Evolutionary conservation across 2,888 invertebrate species (phyloP).

Genomic region (Drosophila monieri): DNA sequence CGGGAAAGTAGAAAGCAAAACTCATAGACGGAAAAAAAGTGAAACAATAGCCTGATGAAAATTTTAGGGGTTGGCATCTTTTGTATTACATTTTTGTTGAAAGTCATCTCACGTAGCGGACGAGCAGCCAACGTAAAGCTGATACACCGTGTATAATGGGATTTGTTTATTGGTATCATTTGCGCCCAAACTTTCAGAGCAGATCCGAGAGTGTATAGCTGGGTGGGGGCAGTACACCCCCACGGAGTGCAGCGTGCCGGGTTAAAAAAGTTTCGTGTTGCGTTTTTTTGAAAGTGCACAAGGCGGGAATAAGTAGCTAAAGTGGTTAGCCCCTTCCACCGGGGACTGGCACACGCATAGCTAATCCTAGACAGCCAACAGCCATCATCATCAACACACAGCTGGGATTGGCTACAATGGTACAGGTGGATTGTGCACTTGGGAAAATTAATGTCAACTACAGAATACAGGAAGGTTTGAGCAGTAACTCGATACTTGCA

Average conservation of each 20-base stretch:
- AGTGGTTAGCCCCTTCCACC: conserved; percentile 58
- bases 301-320: conserved; percentile 62
- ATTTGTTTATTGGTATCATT: conserved; percentile 83
- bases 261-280: conserved; percentile 71
- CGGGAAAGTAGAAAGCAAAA: not conserved
- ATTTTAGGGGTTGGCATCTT: conserved; percentile 24
- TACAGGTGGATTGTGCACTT: conserved; percentile 16
- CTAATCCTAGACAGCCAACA: conserved; percentile 68
- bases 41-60: conserved; percentile 25
- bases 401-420: conserved; percentile 40
- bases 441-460: not conserved
- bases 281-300: conserved; percentile 75
- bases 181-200: conserved; percentile 62
- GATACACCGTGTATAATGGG: conserved; percentile 83
- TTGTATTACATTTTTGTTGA: conserved; percentile 51
- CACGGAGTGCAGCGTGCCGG: conserved; percentile 27
- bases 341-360: conserved; percentile 46
- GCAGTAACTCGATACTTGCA: not conserved
- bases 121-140: conserved; percentile 76
- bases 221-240: conserved; percentile 7
- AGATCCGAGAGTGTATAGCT: conserved; percentile 1
- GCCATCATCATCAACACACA: conserved; percentile 49
- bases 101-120: conserved; percentile 81
- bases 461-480: not conserved
- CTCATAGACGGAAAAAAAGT: conserved; percentile 2